Evolutionary conservation across 1,140 invertebrate species (phyloP), one percentile per base, ranked within the genome.

Genomic region (Scylla paramamosain): DNA sequence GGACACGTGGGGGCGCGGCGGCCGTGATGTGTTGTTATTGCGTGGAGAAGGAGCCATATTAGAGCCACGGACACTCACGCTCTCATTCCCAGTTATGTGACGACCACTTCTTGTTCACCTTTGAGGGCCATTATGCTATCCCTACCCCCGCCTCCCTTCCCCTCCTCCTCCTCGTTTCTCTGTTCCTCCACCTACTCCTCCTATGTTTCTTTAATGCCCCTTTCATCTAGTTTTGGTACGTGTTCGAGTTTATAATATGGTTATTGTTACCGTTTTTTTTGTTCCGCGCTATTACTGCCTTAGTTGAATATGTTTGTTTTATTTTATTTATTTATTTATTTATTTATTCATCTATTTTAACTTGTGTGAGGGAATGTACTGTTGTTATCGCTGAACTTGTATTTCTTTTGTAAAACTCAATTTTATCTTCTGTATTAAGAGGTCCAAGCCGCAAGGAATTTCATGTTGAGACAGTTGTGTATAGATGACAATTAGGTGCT

Each of bases 71-170:
- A 48, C 45, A 52, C 45, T 32, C 52, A n/a, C 89, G 3, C 39
- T 20, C 52, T 52, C 89, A 25, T 29, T 91, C 32, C 52, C 28
- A 16, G 20, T 77, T 77, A 77, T 77, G 67, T 77, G 67, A 77
- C 67, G 67, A 77, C 67, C 67, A 25, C 67, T 77, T 77, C 67
- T n/a, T 12, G n/a, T 20, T 77, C 67, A 77, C 89, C 52, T 52
- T 16, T 28, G 89, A 91, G 39, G 52, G 25, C 52, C 52, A 29
- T 91, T 91, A 91, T 91, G 89, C 89, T 28, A n/a, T 45, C 46
- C 52, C 46, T n/a, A 7, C n/a, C 52, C 28, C 46, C 45, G 4
- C 1, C 52, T n/a, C 67, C 2, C 67, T 77, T 20, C 67, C n/a
- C n/a, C 4, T 77, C 25, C 67, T n/a, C 67, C n/a, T 20, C 16